Evolutionary conservation across 2,113 vertebrate species (phyloP).

Genomic region (Choloepus hoffmanni): DNA sequence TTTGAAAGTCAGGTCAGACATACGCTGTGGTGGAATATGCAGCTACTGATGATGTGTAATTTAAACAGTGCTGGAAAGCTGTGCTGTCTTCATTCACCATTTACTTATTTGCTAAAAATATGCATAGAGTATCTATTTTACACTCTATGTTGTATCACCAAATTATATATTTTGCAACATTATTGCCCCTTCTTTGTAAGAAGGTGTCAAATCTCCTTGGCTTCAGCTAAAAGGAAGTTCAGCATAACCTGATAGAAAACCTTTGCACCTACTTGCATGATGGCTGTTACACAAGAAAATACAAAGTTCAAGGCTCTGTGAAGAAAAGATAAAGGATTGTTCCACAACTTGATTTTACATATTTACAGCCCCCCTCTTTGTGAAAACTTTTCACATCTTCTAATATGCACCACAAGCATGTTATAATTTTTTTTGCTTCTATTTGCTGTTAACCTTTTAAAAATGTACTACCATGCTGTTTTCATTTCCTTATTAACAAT

Average conservation of each 20-base stretch:
- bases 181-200: neutral
- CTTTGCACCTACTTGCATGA: conserved; percentile 21
- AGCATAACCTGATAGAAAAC: neutral
- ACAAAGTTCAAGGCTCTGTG: neutral
- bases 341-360: neutral
- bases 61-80: neutral
- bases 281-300: neutral
- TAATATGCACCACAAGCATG: neutral
- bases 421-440: neutral
- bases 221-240: neutral
- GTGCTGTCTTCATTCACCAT: neutral
- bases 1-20: neutral
- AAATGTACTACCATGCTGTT: neutral
- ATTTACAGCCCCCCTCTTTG: neutral
- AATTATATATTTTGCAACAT: conserved; percentile 19
- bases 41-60: neutral
- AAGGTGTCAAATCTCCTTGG: neutral
- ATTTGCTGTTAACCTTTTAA: neutral
- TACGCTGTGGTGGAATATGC: neutral
- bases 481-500: neutral
- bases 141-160: neutral
- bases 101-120: neutral
- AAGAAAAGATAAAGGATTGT: neutral
- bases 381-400: neutral
- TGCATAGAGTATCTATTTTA: neutral